Evolutionary conservation across 2,888 invertebrate species (phyloP).

Genomic region (Laothoe populi): DNA sequence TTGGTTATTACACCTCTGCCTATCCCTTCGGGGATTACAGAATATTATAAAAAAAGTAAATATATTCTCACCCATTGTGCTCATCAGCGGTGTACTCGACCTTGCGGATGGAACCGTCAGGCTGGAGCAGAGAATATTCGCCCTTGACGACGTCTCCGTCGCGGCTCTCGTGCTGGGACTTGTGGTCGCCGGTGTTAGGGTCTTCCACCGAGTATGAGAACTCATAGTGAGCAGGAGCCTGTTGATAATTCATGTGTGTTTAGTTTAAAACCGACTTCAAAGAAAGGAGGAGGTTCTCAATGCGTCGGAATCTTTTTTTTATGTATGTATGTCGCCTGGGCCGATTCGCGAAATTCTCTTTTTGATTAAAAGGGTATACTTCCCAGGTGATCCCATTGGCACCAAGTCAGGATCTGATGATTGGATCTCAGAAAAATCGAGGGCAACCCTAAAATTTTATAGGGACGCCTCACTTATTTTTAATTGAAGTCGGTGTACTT

Average conservation of each 20-base stretch:
- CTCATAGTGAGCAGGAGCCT: conserved; percentile 84
- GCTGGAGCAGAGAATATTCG: conserved; percentile 82
- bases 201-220: conserved; percentile 85
- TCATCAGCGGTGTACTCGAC: conserved; percentile 84
- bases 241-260: conserved; percentile 22
- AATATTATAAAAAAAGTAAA: not conserved
- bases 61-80: conserved; percentile 75
- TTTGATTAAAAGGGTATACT: too few species aligned
- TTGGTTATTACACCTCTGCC: too few species aligned
- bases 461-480: too few species aligned
- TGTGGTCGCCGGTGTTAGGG: conserved; percentile 84
- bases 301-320: too few species aligned
- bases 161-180: conserved; percentile 75
- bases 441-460: too few species aligned
- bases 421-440: too few species aligned
- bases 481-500: too few species aligned
- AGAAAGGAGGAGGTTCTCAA: not conserved
- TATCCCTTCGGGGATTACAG: too few species aligned
- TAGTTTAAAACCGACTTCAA: not conserved
- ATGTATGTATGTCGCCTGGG: too few species aligned
- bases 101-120: conserved; percentile 82
- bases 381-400: too few species aligned
- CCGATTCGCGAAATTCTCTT: too few species aligned
- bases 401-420: too few species aligned
- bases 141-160: conserved; percentile 82